Percentiles rank a stretch among this genome's conserved stretches.
Conservation (phyloP, 2,113 vertebrate genomes). For the Proterorhinus semilunaris region DNA sequence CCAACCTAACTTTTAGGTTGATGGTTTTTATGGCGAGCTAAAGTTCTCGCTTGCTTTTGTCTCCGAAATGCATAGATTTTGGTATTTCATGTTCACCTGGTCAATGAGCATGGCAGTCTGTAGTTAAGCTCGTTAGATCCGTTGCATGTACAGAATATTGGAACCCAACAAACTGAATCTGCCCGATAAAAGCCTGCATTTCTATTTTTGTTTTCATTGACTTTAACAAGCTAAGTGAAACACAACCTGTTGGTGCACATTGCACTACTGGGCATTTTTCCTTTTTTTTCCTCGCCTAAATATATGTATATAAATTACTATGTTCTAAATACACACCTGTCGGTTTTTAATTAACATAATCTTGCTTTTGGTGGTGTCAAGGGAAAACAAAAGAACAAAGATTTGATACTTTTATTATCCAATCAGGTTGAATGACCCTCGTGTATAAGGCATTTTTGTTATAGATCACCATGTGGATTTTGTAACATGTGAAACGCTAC, state of each 20-base stretch:
- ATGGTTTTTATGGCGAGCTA: not conserved
- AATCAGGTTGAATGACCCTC: conserved; percentile 76
- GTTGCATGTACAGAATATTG: not conserved
- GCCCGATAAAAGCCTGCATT: not conserved
- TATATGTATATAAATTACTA: not conserved
- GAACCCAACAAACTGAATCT: not conserved
- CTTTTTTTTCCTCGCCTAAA: not conserved
- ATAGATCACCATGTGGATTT: conserved; percentile 68
- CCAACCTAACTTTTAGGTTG: conserved; percentile 4
- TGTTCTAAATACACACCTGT: conserved; percentile 1
- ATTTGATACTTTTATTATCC: conserved; percentile 64
- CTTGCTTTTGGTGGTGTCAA: not conserved
- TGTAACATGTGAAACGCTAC: conserved; percentile 74
- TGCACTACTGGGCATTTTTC: not conserved
- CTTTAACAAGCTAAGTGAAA: not conserved
- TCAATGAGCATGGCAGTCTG: not conserved
- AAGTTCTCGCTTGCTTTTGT: not conserved
- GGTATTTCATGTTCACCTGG: not conserved
- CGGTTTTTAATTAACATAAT: not conserved
- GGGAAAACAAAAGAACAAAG: conserved; percentile 34
- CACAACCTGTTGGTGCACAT: not conserved
- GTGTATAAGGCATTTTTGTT: conserved; percentile 79
- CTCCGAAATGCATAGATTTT: not conserved
- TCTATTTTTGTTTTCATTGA: not conserved
- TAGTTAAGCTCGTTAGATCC: not conserved